Percentiles rank a stretch among this genome's conserved stretches.
Conservation (phyloP, 2,113 vertebrate genomes). For the Nesoenas mayeri region DNA sequence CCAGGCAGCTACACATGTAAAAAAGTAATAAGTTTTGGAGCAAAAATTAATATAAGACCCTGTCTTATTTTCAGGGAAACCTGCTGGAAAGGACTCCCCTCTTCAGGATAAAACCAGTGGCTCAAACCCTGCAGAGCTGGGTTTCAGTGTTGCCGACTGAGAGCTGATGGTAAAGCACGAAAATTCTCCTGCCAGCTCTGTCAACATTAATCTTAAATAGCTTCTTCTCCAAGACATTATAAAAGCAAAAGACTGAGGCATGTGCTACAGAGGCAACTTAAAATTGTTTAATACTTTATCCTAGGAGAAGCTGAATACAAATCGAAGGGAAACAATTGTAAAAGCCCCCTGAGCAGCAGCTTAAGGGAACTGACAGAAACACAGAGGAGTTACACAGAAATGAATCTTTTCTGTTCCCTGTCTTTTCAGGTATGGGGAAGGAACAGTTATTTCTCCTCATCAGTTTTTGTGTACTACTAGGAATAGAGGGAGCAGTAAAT, state of each 20-base stretch:
- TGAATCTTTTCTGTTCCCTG: not conserved
- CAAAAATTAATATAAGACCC: no score
- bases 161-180: not conserved
- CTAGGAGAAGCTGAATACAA: not conserved
- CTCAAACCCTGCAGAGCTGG: not conserved
- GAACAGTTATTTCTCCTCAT: not conserved
- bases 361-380: not conserved
- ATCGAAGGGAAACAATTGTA: not conserved
- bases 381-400: not conserved
- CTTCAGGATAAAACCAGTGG: not conserved
- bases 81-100: not conserved
- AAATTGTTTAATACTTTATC: not conserved
- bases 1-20: no score
- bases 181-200: not conserved
- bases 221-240: not conserved
- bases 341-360: not conserved
- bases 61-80: no score
- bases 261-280: not conserved
- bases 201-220: not conserved
- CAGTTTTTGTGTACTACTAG: not conserved
- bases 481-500: not conserved
- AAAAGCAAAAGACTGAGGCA: not conserved
- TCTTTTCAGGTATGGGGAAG: not conserved
- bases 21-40: no score
- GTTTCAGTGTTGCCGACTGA: accelerated